Conservation (phyloP, 2,113 vertebrate species). For the Myiozetetes cayanensis region DNA sequence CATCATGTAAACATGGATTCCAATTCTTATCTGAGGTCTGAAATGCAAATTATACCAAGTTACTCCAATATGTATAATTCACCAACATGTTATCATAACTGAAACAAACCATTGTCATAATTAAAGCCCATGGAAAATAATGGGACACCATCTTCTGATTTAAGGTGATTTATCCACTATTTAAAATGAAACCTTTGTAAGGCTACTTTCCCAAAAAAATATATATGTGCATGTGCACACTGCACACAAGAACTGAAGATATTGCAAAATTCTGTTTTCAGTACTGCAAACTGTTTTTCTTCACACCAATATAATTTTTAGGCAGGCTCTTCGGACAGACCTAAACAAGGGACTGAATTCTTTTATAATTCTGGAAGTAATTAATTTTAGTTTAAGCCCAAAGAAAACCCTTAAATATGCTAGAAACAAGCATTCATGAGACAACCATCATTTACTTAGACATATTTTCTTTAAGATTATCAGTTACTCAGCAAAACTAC, state of each 20-base stretch:
- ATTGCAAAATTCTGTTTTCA: background rate
- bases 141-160: background rate
- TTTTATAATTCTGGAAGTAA: background rate
- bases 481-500: background rate
- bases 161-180: background rate
- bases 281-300: background rate
- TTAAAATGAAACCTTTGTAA: background rate
- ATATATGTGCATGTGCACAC: fast-evolving
- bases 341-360: background rate
- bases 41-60: background rate
- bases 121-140: background rate
- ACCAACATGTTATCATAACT: background rate
- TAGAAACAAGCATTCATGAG: background rate
- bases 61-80: background rate
- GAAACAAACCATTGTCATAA: background rate
- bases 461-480: background rate
- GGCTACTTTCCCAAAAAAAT: fast-evolving
- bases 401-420: background rate
- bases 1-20: slow-evolving; percentile 92
- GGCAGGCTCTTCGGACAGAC: background rate
- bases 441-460: background rate
- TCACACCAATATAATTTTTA: background rate
- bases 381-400: background rate
- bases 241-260: background rate
- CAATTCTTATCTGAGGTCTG: slow-evolving; percentile 93